These are phyloP conservation scores for Marcusenius ussheri DNA, from an alignment of 2,113 vertebrate species.

Conservation along the genomic window DNA sequence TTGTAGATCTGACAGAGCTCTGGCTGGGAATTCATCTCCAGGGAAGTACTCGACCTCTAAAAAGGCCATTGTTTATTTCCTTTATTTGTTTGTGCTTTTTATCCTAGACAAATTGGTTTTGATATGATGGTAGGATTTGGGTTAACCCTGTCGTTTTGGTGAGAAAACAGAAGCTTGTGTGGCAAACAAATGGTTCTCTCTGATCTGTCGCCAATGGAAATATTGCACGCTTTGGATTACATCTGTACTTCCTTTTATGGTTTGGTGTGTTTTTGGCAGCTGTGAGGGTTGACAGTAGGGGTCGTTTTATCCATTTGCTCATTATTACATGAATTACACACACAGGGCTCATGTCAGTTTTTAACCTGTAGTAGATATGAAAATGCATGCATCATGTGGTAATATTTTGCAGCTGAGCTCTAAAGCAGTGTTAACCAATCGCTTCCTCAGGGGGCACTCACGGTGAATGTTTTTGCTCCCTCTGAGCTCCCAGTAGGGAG, in stretches of 20 bases:
- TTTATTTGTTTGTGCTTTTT: background rate
- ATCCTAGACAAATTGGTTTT: background rate
- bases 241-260: background rate
- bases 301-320: background rate
- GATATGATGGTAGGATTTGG: background rate
- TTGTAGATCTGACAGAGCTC: background rate
- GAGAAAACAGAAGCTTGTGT: background rate
- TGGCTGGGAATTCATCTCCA: background rate
- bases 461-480: background rate
- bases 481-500: background rate
- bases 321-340: background rate
- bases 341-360: background rate
- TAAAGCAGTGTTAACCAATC: background rate
- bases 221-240: background rate
- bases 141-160: background rate
- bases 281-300: background rate
- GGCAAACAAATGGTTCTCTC: background rate
- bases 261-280: background rate
- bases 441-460: background rate
- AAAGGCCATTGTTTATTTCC: background rate
- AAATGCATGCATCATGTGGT: background rate
- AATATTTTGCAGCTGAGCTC: background rate
- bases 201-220: background rate
- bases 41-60: background rate
- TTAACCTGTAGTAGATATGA: background rate